A percentile compares a stretch with the other conserved stretches of the same genome.
These are phyloP conservation scores for Corticium candelabrum DNA, from an alignment of 37 sponge, comb jelly and placozoan species.

Conservation along the genomic window DNA sequence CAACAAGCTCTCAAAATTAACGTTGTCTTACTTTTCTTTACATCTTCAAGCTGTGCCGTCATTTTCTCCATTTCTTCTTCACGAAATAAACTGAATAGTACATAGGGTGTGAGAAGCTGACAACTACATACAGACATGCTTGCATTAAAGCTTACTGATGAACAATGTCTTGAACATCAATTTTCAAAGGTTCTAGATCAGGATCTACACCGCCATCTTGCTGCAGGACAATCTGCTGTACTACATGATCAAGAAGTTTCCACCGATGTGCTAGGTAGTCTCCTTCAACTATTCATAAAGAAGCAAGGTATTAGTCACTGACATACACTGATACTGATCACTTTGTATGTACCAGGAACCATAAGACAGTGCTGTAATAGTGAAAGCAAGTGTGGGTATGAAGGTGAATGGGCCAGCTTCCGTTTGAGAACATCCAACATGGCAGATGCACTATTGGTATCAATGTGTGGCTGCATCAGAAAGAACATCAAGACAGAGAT, in stretches of 20 bases:
- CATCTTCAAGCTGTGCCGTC: neutral
- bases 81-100: neutral
- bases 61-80: neutral
- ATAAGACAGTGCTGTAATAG: conserved; percentile 53
- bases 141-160: conserved; percentile 37
- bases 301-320: neutral
- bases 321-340: neutral
- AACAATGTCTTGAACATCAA: conserved; percentile 52
- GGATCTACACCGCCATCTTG: conserved; percentile 61
- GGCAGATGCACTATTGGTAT: conserved; percentile 27
- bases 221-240: conserved; percentile 70
- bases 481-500: no score
- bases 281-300: neutral
- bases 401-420: conserved; percentile 43
- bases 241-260: conserved; percentile 52
- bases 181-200: conserved; percentile 27
- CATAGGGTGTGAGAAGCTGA: conserved; percentile 3
- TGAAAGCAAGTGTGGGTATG: conserved; percentile 49
- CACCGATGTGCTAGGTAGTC: conserved; percentile 47
- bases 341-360: conserved; percentile 18
- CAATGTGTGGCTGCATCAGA: conserved; percentile 26
- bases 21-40: neutral
- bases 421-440: conserved; percentile 38
- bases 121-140: neutral
- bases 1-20: neutral